Base-by-base conservation (phyloP, 2,888 invertebrate genomes). In the Bembecia ichneumoniformis region DNA sequence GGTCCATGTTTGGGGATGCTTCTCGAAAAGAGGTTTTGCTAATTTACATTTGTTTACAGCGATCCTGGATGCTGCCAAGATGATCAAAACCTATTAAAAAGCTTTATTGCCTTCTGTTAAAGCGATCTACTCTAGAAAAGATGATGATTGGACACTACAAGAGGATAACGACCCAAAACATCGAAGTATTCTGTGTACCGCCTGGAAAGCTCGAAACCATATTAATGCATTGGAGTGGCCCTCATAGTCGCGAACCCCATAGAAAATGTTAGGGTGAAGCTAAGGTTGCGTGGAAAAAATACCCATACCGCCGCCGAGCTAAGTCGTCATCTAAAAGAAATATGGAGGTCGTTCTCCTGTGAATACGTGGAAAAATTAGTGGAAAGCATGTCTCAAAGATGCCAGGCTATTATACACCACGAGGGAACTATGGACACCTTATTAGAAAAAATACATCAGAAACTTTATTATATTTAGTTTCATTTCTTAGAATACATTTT, bases 241-340 rank as follows among this genome's bases (percentile, higher is more conserved):
- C 16, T 47, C 57, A 16, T 53, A 50, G 51, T 58, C 54, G 55
- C 57, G 35, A 58, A 60, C 53, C 56, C 58, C 17, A 58, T 60
- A 13, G 47, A 52, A 55, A 55, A 58, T 52, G 56, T 57, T 47
- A 57, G 55, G 55, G 49, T 53, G 44, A 53, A 59, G 51, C 49
- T 43, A 28, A 55, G 55, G 51, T 52, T 52, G 45, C 47, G 44
- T 47, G 51, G 47, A 53, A 54, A 49, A 43, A 15, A 44, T 40
- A 43, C 17, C 36, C 35, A 35, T 35, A 14, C 35, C 20, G 35
- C 40, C 20, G 11, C 35, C 14, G 20, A 28, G 16, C 20, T 28
- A 44, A 36, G 14, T 46, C 28, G 46, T 14, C 20, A 46, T 46
- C 13, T 49, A n/a, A 17, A 40, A 14, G 35, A 28, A n/a, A 35